Evolutionary conservation across 2,888 invertebrate genomes (phyloP).

Genomic region (Syrista parreyssii): DNA sequence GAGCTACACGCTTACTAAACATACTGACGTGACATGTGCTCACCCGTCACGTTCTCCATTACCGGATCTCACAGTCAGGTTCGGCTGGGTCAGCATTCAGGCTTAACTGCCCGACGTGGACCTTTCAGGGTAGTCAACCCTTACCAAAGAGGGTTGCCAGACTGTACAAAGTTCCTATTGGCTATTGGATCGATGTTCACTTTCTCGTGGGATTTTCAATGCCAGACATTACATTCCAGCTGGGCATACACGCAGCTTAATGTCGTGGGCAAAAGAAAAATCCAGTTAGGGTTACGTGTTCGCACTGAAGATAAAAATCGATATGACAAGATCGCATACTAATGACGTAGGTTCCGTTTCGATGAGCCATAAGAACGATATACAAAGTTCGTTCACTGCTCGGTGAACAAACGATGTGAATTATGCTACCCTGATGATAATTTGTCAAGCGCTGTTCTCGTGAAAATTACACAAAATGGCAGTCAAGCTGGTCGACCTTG

Average conservation of each 20-base stretch:
- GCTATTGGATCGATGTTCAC: background rate
- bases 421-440: conserved; percentile 29
- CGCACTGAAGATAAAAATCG: background rate
- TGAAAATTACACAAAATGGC: conserved; percentile 51
- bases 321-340: background rate
- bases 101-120: too few species aligned
- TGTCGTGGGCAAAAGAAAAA: background rate
- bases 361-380: background rate
- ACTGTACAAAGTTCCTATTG: background rate
- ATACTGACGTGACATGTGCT: background rate
- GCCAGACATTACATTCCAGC: background rate
- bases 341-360: background rate
- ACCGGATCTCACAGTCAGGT: too few species aligned
- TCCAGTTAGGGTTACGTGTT: background rate
- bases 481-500: conserved; percentile 48
- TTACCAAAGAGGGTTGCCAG: background rate
- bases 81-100: too few species aligned
- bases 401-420: background rate
- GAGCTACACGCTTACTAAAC: background rate
- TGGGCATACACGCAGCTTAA: background rate
- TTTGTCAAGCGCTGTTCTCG: conserved; percentile 37
- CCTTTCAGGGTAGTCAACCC: too few species aligned
- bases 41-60: too few species aligned
- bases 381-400: background rate
- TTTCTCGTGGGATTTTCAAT: background rate